Base-by-base conservation (phyloP, 1,140 invertebrate species). In the Drosophila mauritiana region DNA sequence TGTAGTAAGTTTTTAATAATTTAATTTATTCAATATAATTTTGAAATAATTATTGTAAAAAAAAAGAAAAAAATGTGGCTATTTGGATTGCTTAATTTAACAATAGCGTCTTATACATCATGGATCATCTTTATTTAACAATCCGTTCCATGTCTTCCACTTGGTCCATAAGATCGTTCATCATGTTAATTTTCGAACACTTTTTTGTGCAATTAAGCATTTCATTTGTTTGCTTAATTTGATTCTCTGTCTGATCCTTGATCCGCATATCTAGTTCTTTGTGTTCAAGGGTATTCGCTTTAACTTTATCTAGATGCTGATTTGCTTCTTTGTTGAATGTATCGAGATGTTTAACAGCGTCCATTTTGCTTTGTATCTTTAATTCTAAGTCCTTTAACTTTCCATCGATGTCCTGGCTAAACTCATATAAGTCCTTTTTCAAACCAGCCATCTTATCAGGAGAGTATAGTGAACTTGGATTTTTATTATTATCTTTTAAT, bases 141-240 rank as follows among this genome's bases (percentile, higher is more conserved):
- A n/a, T 1, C 4, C 39, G 20, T 25, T 78, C 74, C 8, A 80
- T 0, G 7, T 80, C 52, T 22, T 80, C 48, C 4, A 80, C 42
- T 12, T 48, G 46, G 31, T 75, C 59, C 13, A 80, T 65, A 0
- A 81, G 11, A 62, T 81, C 65, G 11, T 81, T 11, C 0, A 80
- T 15, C 1, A 51, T 49, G 42, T 80, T 34, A 37, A 76, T 31
- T 2, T 42, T 20, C 4, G 39, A 40, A 13, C 72, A 80, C 1
- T 34, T 65, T 0, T 0, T 2, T 10, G 11, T 2, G 22, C 78
- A 80, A 3, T 17, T 15, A 5, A 34, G 27, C 7, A 80, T 40
- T 8, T 53, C 13, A 1, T 8, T 10, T 3, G 62, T 15, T n/a
- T 39, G n/a, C 8, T n/a, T 6, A 0, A 22, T 31, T 0, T 49